A percentile compares a stretch with the other conserved stretches of the same genome.
These are phyloP conservation scores for Glandiceps talaboti DNA, from an alignment of 53 echinoderm and acorn worm genomes.

Conservation along the genomic window DNA sequence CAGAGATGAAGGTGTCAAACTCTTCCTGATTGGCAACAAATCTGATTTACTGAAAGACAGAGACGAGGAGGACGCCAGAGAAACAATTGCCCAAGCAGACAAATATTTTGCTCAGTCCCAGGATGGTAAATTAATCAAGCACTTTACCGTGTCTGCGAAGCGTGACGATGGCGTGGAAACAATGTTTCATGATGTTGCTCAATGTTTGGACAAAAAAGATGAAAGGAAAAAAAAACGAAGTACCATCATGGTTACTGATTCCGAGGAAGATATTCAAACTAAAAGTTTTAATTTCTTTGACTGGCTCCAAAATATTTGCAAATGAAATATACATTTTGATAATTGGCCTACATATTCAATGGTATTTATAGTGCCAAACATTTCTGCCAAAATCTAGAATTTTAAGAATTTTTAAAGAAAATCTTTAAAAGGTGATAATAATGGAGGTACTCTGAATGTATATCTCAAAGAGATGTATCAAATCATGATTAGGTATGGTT, in stretches of 20 bases:
- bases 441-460: no score
- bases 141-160: constrained; percentile 71
- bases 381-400: no score
- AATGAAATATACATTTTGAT: no score
- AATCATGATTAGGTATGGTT: no score
- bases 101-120: constrained; percentile 41
- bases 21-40: constrained; percentile 84
- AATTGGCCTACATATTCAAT: no score
- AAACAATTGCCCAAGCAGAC: constrained; percentile 64
- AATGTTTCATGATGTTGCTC: constrained; percentile 71
- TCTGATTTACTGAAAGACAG: constrained; percentile 34
- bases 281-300: no score
- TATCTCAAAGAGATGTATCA: no score
- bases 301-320: not conserved
- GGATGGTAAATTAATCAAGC: constrained; percentile 17
- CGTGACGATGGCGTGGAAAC: constrained; percentile 57
- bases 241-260: not conserved
- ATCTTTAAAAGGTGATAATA: no score
- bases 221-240: not conserved
- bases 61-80: constrained; percentile 41
- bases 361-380: no score
- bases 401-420: no score
- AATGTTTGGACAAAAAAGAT: constrained; percentile 2
- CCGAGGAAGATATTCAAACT: not conserved
- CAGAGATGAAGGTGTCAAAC: constrained; percentile 42